Conservation (phyloP, 2,888 invertebrate species). For the Tortricodes alternella region DNA sequence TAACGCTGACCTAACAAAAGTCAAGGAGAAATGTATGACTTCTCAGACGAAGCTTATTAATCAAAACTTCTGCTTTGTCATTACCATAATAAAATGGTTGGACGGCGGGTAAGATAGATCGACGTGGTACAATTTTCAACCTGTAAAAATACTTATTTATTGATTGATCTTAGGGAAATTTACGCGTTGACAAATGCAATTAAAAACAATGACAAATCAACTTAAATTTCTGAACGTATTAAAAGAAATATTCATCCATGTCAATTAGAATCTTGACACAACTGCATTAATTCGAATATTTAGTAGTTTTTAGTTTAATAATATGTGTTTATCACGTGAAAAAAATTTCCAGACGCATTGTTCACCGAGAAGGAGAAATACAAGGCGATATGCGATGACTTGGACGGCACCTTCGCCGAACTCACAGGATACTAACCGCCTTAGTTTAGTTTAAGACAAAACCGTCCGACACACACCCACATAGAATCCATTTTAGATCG, state of each 20-base stretch:
- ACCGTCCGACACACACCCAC: slow-evolving; percentile 55
- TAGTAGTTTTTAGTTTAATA: slow-evolving; percentile 31
- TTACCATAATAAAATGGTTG: too few relatives aligned
- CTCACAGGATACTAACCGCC: slow-evolving; percentile 95
- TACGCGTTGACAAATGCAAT: too few relatives aligned
- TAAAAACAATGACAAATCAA: too few relatives aligned
- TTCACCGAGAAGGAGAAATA: slow-evolving; percentile 95
- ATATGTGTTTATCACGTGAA: slow-evolving; percentile 63
- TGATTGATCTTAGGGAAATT: too few relatives aligned
- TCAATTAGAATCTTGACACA: background rate
- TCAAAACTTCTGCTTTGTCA: slow-evolving; percentile 38
- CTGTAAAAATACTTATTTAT: too few relatives aligned
- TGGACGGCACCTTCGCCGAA: slow-evolving; percentile 98
- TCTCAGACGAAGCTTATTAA: slow-evolving; percentile 55
- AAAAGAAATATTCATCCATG: too few relatives aligned
- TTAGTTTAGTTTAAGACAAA: slow-evolving; percentile 69
- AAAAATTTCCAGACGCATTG: slow-evolving; percentile 89
- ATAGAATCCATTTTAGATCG: slow-evolving; percentile 51
- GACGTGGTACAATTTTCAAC: too few relatives aligned
- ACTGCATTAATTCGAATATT: background rate
- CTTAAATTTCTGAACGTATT: too few relatives aligned
- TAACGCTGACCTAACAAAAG: slow-evolving; percentile 46
- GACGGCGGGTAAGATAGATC: too few relatives aligned
- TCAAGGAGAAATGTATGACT: slow-evolving; percentile 58
- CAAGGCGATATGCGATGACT: slow-evolving; percentile 98